A percentile compares a stretch with the other conserved stretches of the same genome.
Evolutionary conservation across 2,888 invertebrate species (phyloP).

Genomic region (Gandaritis pyraliata): DNA sequence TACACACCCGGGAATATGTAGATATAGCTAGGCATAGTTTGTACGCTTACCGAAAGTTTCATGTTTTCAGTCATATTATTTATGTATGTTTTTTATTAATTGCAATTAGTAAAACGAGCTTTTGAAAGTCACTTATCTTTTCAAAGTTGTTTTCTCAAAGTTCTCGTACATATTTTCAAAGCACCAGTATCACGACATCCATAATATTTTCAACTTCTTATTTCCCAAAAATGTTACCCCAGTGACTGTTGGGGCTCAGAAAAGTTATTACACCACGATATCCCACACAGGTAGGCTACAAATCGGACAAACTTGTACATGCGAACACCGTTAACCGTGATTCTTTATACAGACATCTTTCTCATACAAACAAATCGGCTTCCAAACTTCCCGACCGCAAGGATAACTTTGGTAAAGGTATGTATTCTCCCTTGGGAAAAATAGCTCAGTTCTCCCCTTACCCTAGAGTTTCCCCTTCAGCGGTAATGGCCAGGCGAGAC

Average conservation of each 20-base stretch:
- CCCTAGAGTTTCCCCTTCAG: conserved; percentile 53
- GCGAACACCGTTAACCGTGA: conserved; percentile 5
- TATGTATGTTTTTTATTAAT: too few species aligned
- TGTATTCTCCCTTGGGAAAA: conserved; percentile 60
- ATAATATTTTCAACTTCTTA: not conserved
- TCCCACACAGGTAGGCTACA: conserved; percentile 4
- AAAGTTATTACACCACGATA: conserved; percentile 6
- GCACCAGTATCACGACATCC: not conserved
- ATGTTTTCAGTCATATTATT: too few species aligned
- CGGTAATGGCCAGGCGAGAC: conserved; percentile 55
- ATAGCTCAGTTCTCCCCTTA: conserved; percentile 63
- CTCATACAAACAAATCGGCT: not conserved
- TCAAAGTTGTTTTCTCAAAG: too few species aligned
- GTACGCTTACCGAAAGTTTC: too few species aligned
- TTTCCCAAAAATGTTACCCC: not conserved
- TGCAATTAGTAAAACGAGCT: too few species aligned
- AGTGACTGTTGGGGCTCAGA: conserved; percentile 5
- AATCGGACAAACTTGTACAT: conserved; percentile 16
- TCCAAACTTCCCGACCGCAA: conserved; percentile 12
- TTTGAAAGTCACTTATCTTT: too few species aligned
- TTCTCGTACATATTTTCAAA: not conserved
- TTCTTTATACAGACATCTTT: not conserved
- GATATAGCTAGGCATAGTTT: not conserved
- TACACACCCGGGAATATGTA: not conserved
- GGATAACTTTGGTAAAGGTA: conserved; percentile 17